phyloP scores from a whole-genome alignment of 2,113 vertebrate genomes.

The Cnemophilus loriae region DNA sequence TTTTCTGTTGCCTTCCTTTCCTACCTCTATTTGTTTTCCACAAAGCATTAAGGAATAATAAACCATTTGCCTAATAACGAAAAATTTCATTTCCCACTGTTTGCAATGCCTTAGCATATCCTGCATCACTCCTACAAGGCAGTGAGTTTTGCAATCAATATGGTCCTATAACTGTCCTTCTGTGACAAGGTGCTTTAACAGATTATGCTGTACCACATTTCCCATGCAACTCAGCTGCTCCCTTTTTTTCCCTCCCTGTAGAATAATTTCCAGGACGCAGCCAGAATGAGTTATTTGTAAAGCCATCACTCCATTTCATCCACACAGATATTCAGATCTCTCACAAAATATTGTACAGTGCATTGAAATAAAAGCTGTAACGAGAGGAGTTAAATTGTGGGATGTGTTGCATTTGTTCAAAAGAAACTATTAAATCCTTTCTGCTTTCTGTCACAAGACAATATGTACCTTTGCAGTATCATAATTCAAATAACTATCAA shows the following conservation, averaged over 20 bases:
- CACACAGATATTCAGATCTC: background rate
- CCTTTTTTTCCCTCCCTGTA: background rate
- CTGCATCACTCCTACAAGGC: background rate
- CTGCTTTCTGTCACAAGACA: background rate
- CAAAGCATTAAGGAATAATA: background rate
- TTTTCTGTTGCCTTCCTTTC: background rate
- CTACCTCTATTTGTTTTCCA: background rate
- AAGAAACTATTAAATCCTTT: background rate
- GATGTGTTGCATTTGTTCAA: background rate
- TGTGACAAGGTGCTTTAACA: background rate
- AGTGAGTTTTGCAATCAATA: background rate
- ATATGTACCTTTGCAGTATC: background rate
- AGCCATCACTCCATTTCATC: background rate
- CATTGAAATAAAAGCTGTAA: background rate
- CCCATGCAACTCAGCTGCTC: background rate
- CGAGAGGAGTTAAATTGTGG: background rate
- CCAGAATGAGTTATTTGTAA: background rate
- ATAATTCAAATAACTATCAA: background rate
- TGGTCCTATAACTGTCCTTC: background rate
- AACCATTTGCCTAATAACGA: background rate
- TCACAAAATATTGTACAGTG: background rate
- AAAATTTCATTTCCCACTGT: background rate
- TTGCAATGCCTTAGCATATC: background rate
- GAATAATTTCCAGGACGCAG: background rate
- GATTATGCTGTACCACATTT: background rate